Evolutionary conservation across 2,113 vertebrate genomes (phyloP).

Genomic region (Zosterops hypoxanthus): DNA sequence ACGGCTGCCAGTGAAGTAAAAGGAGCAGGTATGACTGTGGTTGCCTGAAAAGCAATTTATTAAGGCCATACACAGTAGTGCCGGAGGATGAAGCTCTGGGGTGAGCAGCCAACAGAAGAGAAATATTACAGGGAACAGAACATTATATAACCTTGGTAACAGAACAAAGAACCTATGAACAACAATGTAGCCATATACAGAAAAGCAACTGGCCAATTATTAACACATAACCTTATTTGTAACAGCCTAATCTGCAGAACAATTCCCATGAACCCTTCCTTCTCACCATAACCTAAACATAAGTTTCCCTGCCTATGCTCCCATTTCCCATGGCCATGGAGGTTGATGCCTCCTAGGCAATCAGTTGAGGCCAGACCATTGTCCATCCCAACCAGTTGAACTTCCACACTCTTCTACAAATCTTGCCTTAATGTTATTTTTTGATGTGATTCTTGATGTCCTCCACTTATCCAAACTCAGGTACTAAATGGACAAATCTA

Average conservation of each 20-base stretch:
- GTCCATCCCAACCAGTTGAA: neutral
- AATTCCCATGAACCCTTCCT: neutral
- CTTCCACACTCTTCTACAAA: neutral
- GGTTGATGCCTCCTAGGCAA: neutral
- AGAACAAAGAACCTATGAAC: neutral
- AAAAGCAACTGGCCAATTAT: neutral
- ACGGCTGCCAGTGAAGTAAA: neutral
- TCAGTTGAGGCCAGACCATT: neutral
- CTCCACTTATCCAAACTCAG: neutral
- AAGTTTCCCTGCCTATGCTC: neutral
- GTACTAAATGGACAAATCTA: neutral
- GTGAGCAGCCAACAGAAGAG: neutral
- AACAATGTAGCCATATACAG: neutral
- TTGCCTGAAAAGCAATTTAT: neutral
- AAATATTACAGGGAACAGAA: neutral
- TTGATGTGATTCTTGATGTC: neutral
- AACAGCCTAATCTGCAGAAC: neutral
- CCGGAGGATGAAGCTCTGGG: neutral
- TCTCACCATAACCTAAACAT: neutral
- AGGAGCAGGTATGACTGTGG: neutral
- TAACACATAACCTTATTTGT: neutral
- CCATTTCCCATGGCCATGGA: neutral
- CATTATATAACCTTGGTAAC: neutral
- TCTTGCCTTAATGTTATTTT: constrained; percentile 22
- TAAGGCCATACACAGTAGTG: neutral